Conservation (phyloP, 2,888 invertebrate genomes). For the Helicoverpa assulta region DNA sequence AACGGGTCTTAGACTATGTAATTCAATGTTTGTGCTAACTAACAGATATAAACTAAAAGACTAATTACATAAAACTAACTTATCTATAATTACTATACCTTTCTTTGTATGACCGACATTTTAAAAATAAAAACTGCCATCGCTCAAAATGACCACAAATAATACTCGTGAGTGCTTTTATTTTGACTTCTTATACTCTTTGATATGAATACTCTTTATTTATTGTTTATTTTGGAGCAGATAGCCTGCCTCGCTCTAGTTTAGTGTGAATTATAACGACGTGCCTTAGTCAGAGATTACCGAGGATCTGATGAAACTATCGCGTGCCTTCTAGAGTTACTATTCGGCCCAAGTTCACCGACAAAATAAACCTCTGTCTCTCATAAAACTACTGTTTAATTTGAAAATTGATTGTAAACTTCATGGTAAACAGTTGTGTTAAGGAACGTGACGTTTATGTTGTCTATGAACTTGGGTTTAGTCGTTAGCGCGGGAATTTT, state of each 20-base stretch:
- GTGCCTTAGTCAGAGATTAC: slow-evolving; percentile 86
- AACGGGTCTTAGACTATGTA: not conserved
- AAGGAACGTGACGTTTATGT: too few species aligned
- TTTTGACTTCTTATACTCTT: slow-evolving; percentile 12
- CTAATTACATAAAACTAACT: not conserved
- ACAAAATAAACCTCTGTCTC: too few species aligned
- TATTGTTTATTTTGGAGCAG: too few species aligned
- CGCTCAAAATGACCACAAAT: slow-evolving; percentile 17
- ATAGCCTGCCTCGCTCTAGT: slow-evolving; percentile 41
- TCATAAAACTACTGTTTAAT: too few species aligned
- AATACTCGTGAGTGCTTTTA: slow-evolving; percentile 40
- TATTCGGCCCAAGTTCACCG: slow-evolving; percentile 29
- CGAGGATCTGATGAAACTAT: slow-evolving; percentile 79
- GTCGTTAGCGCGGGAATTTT: slow-evolving; percentile 32
- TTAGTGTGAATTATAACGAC: slow-evolving; percentile 72
- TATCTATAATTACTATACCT: not conserved
- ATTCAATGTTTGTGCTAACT: slow-evolving; percentile 16
- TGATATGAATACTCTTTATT: slow-evolving; percentile 11
- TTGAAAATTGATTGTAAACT: too few species aligned
- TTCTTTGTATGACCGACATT: not conserved
- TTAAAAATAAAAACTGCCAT: not conserved
- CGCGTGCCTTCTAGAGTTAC: slow-evolving; percentile 78
- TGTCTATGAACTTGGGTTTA: slow-evolving; percentile 8
- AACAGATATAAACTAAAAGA: slow-evolving; percentile 8
- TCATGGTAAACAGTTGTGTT: too few species aligned